Base-by-base conservation (phyloP, 1,140 invertebrate genomes). In the Halictus rubicundus region DNA sequence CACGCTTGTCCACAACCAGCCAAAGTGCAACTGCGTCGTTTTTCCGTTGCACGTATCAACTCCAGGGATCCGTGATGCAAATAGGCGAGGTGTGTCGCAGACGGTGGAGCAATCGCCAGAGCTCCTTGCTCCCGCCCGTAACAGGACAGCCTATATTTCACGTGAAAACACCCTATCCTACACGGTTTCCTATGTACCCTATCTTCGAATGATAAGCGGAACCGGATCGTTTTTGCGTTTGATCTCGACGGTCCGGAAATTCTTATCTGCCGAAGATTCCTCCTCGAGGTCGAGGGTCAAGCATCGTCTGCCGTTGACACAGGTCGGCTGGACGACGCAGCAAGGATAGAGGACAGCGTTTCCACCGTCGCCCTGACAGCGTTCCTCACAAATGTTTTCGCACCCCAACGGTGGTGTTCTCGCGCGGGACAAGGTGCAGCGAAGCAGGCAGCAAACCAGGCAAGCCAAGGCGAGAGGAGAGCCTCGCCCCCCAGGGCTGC, bases 311-410 rank as follows among this genome's bases (percentile, higher is more conserved):
- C 8, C 21, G 21, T 21, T 57, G 21, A 21, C 23, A 37, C 14
- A 10, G 32, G 32, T 32, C 32, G 32, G 32, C 32, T 32, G 0
- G 32, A 32, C 19, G 1, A 10, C n/a, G 5, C 32, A 16, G 14
- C 23, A 9, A 39, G 16, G 25, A 49, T 27, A 42, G 52, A 68
- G 25, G n/a, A 42, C 52, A 64, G 25, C 19, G 46, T 66, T 71
- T 42, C 68, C 9, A n/a, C n/a, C n/a, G n/a, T 27, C 27, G 52
- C 10, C 39, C 21, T 52, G 68, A 42, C 39, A 42, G 39, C 84
- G 85, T 88, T 88, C 88, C 88, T 82, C 83, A 87, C 87, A 88
- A 90, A 89, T 88, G 85, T 90, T 91, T 91, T 90, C 88, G 85
- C 88, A 83, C 83, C 79, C 61, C 65, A 32, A 10, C 27, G 72